Conservation (phyloP, 2,113 vertebrate species). For the Heteronetta atricapilla region DNA sequence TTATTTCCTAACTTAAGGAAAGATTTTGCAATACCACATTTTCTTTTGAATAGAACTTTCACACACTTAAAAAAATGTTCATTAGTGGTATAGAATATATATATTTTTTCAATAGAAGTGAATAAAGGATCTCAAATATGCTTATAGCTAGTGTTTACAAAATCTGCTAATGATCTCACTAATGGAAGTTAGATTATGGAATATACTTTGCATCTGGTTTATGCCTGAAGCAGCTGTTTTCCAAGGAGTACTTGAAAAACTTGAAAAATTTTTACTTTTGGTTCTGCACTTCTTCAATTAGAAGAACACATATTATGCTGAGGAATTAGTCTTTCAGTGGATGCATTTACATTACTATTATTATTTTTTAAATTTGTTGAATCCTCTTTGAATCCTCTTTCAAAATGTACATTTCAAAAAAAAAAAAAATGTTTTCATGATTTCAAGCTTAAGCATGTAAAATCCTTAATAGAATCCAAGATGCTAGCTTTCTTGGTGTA, state of each 20-base stretch:
- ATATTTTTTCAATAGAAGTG: neutral
- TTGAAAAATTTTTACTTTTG: conserved; percentile 3
- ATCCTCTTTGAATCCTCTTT: neutral
- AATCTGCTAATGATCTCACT: conserved; percentile 57
- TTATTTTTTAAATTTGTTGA: neutral
- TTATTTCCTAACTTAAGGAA: conserved; percentile 23
- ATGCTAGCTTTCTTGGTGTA: neutral
- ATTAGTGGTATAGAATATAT: neutral
- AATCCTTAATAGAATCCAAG: neutral
- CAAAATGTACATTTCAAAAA: neutral
- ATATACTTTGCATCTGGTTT: conserved; percentile 13
- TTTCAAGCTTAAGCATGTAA: neutral
- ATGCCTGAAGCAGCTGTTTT: neutral
- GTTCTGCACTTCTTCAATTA: neutral
- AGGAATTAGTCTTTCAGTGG: neutral
- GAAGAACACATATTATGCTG: neutral
- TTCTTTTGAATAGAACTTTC: conserved; percentile 48
- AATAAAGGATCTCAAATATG: conserved; percentile 35
- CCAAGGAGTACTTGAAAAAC: neutral
- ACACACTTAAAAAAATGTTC: conserved; percentile 32
- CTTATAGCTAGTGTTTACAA: conserved; percentile 61
- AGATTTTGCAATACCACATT: neutral
- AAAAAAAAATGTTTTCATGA: neutral
- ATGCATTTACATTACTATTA: neutral
- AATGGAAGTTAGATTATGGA: conserved; percentile 46